A percentile compares a stretch with the other conserved stretches of the same genome.
These are phyloP conservation scores for Halocynthia roretzi DNA, from an alignment of 23 tunicate genomes.

Conservation along the genomic window DNA sequence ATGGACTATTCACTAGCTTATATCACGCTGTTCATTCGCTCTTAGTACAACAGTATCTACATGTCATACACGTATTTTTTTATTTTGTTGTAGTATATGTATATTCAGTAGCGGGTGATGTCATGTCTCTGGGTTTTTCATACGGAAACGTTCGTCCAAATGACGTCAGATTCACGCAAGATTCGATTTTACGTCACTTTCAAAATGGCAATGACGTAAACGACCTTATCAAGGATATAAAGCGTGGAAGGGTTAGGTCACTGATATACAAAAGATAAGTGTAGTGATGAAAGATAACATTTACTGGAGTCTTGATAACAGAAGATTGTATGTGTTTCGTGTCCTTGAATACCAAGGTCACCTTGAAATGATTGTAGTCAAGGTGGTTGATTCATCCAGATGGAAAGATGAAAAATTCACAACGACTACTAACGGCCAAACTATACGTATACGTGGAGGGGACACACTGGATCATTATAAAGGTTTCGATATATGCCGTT, in stretches of 20 bases:
- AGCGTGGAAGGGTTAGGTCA: not conserved
- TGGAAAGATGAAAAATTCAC: not conserved
- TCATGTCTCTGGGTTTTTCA: too few relatives aligned
- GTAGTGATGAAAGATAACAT: not conserved
- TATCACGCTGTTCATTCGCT: too few relatives aligned
- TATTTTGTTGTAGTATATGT: too few relatives aligned
- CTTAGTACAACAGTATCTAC: too few relatives aligned
- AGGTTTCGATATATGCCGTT: too few relatives aligned
- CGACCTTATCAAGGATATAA: not conserved
- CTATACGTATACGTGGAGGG: not conserved
- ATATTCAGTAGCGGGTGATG: too few relatives aligned
- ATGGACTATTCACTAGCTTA: too few relatives aligned
- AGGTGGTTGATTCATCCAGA: not conserved
- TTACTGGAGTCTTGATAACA: constrained; percentile 5
- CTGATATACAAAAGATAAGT: not conserved
- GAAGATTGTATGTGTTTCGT: constrained; percentile 6
- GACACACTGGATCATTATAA: not conserved
- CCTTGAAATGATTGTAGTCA: not conserved
- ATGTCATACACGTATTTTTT: too few relatives aligned
- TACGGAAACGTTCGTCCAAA: too few relatives aligned
- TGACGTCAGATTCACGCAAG: constrained; percentile 4
- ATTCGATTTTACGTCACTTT: not conserved
- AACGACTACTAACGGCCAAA: not conserved
- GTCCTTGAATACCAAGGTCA: not conserved
- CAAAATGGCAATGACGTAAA: constrained; percentile 9